These are phyloP conservation scores for Nasonia giraulti DNA, from an alignment of 1,140 invertebrate species.

Conservation along the genomic window DNA sequence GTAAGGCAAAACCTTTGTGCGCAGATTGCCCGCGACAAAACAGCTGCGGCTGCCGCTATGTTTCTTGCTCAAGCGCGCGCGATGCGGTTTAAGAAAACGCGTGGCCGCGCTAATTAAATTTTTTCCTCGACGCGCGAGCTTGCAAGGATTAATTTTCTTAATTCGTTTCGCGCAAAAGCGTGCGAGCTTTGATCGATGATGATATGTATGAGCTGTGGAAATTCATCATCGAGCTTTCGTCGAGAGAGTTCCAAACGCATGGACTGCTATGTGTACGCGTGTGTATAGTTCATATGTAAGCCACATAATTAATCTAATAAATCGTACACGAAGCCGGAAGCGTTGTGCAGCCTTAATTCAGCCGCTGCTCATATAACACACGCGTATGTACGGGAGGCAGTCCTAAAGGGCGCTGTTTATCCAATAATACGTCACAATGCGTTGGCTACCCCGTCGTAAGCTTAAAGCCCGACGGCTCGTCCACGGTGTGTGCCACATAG, in stretches of 20 bases:
- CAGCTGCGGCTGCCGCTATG: neutral
- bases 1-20: constrained; percentile 20
- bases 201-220: no score
- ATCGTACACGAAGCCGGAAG: neutral
- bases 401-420: neutral
- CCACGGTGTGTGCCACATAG: neutral
- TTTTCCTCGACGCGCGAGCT: neutral
- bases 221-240: no score
- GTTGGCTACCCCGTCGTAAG: neutral
- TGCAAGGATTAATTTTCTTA: no score
- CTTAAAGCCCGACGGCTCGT: neutral
- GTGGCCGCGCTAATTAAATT: neutral
- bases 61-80: neutral
- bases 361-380: no score
- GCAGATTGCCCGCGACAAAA: constrained; percentile 25
- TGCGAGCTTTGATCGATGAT: no score
- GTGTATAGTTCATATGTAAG: no score
- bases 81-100: neutral
- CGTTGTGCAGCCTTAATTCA: neutral
- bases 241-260: no score
- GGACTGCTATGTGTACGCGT: no score
- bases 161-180: no score
- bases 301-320: neutral
- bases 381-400: neutral
- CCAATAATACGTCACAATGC: neutral